phyloP scores from a whole-genome alignment of 2,797 vertebrate species.

The Columba guinea region DNA sequence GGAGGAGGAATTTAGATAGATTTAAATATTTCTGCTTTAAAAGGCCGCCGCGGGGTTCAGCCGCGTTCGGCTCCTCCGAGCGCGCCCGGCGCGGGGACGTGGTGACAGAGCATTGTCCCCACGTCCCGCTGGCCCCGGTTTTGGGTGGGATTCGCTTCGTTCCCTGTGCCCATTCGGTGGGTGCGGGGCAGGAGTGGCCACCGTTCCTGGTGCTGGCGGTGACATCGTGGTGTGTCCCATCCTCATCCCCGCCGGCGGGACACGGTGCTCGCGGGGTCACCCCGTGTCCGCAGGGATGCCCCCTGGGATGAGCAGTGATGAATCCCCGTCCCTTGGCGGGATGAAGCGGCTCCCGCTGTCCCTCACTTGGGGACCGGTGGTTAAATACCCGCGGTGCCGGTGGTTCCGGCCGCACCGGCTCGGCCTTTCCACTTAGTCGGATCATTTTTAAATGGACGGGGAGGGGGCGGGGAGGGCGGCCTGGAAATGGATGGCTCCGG shows the following conservation, averaged over 20 bases:
- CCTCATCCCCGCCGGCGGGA: background rate
- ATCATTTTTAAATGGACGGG: background rate
- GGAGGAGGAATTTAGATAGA: background rate
- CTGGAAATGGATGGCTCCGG: constrained; percentile 53
- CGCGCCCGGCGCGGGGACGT: background rate
- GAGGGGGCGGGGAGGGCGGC: background rate
- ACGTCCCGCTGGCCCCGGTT: background rate
- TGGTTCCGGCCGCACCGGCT: background rate
- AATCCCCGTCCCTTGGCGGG: background rate
- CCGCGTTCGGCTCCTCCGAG: too few relatives aligned
- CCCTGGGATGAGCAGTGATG: background rate
- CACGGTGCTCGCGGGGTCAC: too few relatives aligned
- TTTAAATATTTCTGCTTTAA: background rate
- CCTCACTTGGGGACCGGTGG: background rate
- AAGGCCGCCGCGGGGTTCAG: background rate
- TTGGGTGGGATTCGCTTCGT: background rate
- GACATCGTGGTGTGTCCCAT: background rate
- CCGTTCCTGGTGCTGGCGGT: background rate
- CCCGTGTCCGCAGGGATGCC: background rate
- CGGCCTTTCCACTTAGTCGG: background rate
- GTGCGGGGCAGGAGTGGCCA: background rate
- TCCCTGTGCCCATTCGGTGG: background rate
- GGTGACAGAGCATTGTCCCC: background rate
- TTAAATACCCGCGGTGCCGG: background rate
- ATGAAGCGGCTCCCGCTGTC: background rate